Conservation (phyloP, 2,888 invertebrate genomes). For the Drosophila mimica region DNA sequence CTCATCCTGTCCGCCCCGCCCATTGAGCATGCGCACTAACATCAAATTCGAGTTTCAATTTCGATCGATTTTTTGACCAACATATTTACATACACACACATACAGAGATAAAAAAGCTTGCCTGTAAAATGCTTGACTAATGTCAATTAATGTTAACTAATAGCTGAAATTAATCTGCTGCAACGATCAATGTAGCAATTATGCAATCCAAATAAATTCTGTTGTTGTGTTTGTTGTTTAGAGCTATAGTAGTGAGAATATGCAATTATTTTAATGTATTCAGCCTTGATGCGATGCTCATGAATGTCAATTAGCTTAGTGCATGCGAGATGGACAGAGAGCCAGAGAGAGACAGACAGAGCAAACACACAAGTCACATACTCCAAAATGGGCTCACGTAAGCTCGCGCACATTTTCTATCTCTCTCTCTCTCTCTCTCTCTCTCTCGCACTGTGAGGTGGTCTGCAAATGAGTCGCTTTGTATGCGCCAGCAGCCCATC, state of each 20-base stretch:
- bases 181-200: slow-evolving; percentile 57
- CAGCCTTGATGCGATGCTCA: slow-evolving; percentile 77
- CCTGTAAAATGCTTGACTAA: slow-evolving; percentile 25
- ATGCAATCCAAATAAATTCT: slow-evolving; percentile 37
- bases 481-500: slow-evolving; percentile 69
- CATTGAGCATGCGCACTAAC: slow-evolving; percentile 49
- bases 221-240: slow-evolving; percentile 27
- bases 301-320: slow-evolving; percentile 76
- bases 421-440: neutral
- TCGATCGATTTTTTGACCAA: slow-evolving; percentile 68
- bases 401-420: slow-evolving; percentile 8
- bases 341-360: neutral
- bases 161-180: slow-evolving; percentile 35
- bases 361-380: slow-evolving; percentile 21
- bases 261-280: slow-evolving; percentile 80
- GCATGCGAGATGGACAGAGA: slow-evolving; percentile 34
- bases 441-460: slow-evolving; percentile 2
- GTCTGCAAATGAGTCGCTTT: slow-evolving; percentile 71
- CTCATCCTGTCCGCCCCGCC: neutral
- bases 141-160: slow-evolving; percentile 43
- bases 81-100: neutral
- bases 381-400: slow-evolving; percentile 47
- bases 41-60: slow-evolving; percentile 35
- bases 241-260: slow-evolving; percentile 63
- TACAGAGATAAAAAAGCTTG: slow-evolving; percentile 2